These are phyloP conservation scores for Anableps anableps DNA, from an alignment of 2,797 vertebrate species.

Conservation along the genomic window DNA sequence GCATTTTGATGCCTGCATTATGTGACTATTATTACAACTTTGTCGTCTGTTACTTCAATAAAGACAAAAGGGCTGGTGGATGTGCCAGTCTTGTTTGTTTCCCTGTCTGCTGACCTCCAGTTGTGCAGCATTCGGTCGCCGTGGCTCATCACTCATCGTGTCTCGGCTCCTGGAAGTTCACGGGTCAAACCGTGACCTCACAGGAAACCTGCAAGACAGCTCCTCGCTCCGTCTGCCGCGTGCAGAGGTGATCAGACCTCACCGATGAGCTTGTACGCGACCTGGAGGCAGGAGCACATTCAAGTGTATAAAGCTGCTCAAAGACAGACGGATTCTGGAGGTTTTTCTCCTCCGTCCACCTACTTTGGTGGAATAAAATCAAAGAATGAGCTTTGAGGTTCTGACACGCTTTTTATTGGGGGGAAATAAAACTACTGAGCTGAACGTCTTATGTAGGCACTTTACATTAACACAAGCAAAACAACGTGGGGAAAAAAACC, in stretches of 20 bases:
- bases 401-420: not conserved
- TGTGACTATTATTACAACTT: not conserved
- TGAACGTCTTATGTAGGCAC: slow-evolving; percentile 58
- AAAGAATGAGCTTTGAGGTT: not conserved
- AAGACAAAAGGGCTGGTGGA: not conserved
- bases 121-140: slow-evolving; percentile 8
- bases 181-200: slow-evolving; percentile 63
- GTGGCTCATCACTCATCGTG: slow-evolving; percentile 63
- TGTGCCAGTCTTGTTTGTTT: slow-evolving; percentile 29
- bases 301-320: not conserved
- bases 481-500: slow-evolving; percentile 42
- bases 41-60: not conserved
- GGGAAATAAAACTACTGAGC: not conserved
- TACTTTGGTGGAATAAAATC: not conserved
- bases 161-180: slow-evolving; percentile 57
- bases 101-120: slow-evolving; percentile 51
- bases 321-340: not conserved
- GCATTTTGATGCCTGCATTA: not conserved
- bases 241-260: slow-evolving; percentile 54
- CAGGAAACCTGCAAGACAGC: slow-evolving; percentile 63
- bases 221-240: slow-evolving; percentile 1
- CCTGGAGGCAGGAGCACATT: slow-evolving; percentile 25
- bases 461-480: slow-evolving; percentile 61
- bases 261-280: slow-evolving; percentile 43
- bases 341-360: not conserved